Base-by-base conservation (phyloP, 53 echinoderm and acorn worm genomes). In the Holothuria leucospilota region DNA sequence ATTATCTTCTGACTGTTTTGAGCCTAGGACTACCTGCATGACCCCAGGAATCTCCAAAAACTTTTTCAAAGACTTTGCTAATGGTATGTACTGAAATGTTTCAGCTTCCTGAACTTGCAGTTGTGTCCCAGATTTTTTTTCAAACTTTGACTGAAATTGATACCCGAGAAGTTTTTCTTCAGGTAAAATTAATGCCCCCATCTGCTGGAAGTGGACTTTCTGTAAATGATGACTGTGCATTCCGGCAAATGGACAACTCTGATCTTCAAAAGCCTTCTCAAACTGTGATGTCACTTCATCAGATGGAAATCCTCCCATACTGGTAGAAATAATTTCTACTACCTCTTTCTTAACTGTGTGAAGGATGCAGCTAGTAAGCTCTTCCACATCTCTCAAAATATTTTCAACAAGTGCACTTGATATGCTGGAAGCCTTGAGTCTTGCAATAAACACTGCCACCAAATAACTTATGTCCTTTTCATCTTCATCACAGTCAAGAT, bases 11-110 rank as follows among this genome's bases (percentile, higher is more conserved):
- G 91, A 86, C 56, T 71, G 20, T 38, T 41, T 26, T 11, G 58
- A 27, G 10, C 63, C 60, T 60, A 88, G 67, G 67, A 91, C 84
- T 8, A 49, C 34, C 4, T 83, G 38, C 91, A 87, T 84, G 9
- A 84, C 64, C 23, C 87, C 87, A 73, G 91, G 91, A 27, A 69
- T 87, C 66, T 91, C 68, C 15, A 91, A 84, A 75, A 73, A 87
- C 25, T 38, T 62, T 16, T 56, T 84, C 13, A 91, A 51, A 16
- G 26, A 30, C 40, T 87, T 51, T 42, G 46, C 46, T 23, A 90
- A 64, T 59, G 89, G 83, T 49, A 84, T 25, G 52, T 84, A 74
- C 58, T 73, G 74, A 74, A 86, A 86, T 20, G 86, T 74, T 59
- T 86, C 75, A 38, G 71, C 72, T 12, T 81, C 18, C 63, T 60